Evolutionary conservation across 2,888 invertebrate genomes (phyloP).

Genomic region (Nemotelus pantherinus): DNA sequence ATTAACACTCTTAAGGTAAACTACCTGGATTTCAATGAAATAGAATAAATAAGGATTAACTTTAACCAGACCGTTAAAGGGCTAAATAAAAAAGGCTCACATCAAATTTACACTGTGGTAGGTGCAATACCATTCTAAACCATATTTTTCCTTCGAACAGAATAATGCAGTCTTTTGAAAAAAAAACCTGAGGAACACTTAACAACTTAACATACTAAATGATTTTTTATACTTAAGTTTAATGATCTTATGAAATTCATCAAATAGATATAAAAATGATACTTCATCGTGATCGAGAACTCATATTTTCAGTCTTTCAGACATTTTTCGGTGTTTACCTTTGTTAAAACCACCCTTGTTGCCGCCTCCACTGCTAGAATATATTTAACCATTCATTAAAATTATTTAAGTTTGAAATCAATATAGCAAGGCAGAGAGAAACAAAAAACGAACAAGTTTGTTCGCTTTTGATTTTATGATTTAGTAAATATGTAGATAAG

Average conservation of each 20-base stretch:
- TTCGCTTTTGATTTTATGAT: background rate
- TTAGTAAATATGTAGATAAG: too few species aligned
- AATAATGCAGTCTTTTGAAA: slow-evolving; percentile 40
- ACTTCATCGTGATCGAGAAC: slow-evolving; percentile 31
- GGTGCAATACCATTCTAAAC: slow-evolving; percentile 1
- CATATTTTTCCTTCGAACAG: slow-evolving; percentile 27
- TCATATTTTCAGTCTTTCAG: slow-evolving; percentile 59
- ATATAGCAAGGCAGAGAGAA: slow-evolving; percentile 9
- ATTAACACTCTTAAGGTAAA: slow-evolving; percentile 1
- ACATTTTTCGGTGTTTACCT: slow-evolving; percentile 74
- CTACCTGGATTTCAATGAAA: slow-evolving; percentile 13
- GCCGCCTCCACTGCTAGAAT: slow-evolving; percentile 85
- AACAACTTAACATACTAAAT: slow-evolving; percentile 16
- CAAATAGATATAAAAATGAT: slow-evolving; percentile 29
- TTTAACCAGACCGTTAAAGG: slow-evolving; percentile 33
- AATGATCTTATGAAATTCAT: background rate
- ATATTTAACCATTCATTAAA: slow-evolving; percentile 53
- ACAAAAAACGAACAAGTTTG: slow-evolving; percentile 18
- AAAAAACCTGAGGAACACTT: slow-evolving; percentile 11
- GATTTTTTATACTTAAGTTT: slow-evolving; percentile 12
- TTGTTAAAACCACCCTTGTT: slow-evolving; percentile 95
- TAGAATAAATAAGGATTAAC: background rate
- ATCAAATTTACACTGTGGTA: background rate
- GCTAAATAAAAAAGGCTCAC: background rate
- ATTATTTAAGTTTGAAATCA: slow-evolving; percentile 37